Conservation (phyloP, 2,888 invertebrate species). For the Ectemnius continuus region DNA sequence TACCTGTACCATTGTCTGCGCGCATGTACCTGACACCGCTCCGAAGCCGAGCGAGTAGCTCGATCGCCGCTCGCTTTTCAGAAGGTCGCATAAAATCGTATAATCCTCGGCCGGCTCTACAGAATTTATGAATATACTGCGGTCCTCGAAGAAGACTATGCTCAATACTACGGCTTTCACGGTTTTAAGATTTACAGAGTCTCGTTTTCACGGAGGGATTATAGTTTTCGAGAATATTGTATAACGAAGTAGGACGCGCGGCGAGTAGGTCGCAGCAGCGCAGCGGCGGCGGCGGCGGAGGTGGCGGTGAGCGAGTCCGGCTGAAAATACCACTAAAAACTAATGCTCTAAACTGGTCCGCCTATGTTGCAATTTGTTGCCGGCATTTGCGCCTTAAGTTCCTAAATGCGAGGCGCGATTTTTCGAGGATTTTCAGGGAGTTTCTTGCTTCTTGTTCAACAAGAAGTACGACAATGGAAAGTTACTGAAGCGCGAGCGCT, state of each 20-base stretch:
- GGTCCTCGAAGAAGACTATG: no score
- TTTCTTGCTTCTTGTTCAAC: constrained; percentile 36
- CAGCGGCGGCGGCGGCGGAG: background rate
- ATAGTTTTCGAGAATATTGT: no score
- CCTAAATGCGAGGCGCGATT: constrained; percentile 17
- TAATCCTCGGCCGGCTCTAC: no score
- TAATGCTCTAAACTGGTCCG: background rate
- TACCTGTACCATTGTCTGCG: constrained; percentile 37
- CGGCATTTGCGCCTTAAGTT: background rate
- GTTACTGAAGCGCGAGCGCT: constrained; percentile 63
- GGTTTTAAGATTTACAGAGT: no score
- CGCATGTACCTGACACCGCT: constrained; percentile 26
- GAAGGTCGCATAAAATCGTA: constrained; percentile 5
- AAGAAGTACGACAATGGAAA: constrained; percentile 59
- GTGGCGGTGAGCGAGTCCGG: background rate
- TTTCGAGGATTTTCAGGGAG: constrained; percentile 35
- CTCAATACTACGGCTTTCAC: no score
- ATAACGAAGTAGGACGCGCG: background rate
- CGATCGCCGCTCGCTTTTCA: constrained; percentile 15
- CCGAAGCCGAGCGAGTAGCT: constrained; percentile 15
- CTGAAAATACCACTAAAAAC: background rate
- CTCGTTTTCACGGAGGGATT: no score
- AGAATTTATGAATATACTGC: no score
- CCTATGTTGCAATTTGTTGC: background rate
- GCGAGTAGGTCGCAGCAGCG: constrained; percentile 1